Percentiles rank a stretch among this genome's conserved stretches.
Conservation (phyloP, 2,888 invertebrate genomes). For the Hydrotaea cyrtoneurina region DNA sequence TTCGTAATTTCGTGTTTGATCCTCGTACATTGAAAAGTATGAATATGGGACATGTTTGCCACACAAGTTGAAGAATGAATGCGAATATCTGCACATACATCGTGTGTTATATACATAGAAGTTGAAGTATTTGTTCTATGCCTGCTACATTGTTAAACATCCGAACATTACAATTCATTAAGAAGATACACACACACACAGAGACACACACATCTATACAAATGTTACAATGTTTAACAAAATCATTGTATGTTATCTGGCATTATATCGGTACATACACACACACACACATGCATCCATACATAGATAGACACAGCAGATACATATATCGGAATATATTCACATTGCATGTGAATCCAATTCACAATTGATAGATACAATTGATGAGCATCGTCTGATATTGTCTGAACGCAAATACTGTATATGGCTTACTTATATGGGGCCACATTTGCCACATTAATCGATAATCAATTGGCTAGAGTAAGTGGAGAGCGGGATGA, state of each 20-base stretch:
- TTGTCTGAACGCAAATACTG: not conserved
- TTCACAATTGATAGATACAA: slow-evolving; percentile 22
- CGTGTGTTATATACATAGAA: not conserved
- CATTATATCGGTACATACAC: not conserved
- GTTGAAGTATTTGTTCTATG: not conserved
- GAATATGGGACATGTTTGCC: slow-evolving; percentile 27
- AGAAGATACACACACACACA: not conserved
- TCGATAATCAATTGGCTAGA: slow-evolving; percentile 20
- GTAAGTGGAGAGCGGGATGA: not conserved
- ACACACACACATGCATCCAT: not conserved
- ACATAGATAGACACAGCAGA: not conserved
- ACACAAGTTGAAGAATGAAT: slow-evolving; percentile 44
- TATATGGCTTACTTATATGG: slow-evolving; percentile 13
- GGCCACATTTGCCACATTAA: not conserved
- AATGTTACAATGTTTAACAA: not conserved
- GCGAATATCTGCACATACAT: not conserved
- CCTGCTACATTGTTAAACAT: slow-evolving; percentile 30
- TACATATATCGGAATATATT: no score
- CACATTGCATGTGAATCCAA: not conserved
- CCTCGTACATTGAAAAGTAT: not conserved
- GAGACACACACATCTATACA: not conserved
- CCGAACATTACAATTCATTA: slow-evolving; percentile 30
- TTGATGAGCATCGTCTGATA: slow-evolving; percentile 16
- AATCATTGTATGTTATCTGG: not conserved
- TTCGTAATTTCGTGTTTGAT: no score